Evolutionary conservation across 1,140 invertebrate species (phyloP), one percentile per base, ranked within the genome.

Genomic region (Leptoteleia sp.): DNA sequence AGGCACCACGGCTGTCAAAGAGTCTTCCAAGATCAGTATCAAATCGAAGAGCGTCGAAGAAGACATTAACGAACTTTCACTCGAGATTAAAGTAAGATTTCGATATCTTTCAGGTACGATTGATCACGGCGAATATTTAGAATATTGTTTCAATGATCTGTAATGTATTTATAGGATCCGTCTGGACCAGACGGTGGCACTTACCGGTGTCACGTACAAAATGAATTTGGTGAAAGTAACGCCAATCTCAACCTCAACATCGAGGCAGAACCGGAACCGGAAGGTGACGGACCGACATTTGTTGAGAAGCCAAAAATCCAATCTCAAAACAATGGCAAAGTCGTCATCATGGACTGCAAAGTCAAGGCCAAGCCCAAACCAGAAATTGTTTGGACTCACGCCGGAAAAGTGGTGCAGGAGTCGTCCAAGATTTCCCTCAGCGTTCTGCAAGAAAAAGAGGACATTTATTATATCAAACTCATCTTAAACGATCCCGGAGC

Each of bases 221-320:
- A 99, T 88, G 96, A 98, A 88, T 95, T 94, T 86, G 98, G 98
- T 48, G 98, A 99, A 91, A 97, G 96, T 76, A 99, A 99, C 88
- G 98, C 98, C 33, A 99, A 99, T 90, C 91, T 99, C 4, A 99
- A 98, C 85, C 90, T 99, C 42, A 99, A 99, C 89, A 99, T 99
- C 86, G 97, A 98, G 90, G 96, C 96, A 7, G 96, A 97, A 83
- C 94, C 95, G 0, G 96, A 97, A 88, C 94, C 94, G 0, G 95
- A 97, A 88, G 97, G 97, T 9, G 95, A 97, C 83, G 97, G 97
- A 8, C 98, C 98, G 52, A 98, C 96, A n/a, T 99, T 99, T 88
- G 93, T 98, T 33, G 97, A 99, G 87, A 99, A 99, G 89, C 98
- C 98, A 11, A 92, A 94, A 73, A 99, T 98, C 81, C 95, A 95